Conservation (phyloP, 2,113 vertebrate species). For the Microcebus tavaratra region DNA sequence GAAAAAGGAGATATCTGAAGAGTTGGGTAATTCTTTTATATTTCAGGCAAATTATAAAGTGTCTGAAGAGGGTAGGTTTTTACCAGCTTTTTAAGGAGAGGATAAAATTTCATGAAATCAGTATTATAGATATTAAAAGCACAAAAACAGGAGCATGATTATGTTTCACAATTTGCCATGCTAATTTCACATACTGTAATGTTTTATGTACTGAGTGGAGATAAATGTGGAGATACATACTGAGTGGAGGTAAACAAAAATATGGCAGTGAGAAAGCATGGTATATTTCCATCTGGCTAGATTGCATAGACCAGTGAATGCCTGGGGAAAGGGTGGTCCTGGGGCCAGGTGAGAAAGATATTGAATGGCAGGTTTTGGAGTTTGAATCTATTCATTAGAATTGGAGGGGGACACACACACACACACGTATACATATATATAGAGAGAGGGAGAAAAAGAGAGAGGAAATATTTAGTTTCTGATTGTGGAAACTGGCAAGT, state of each 20-base stretch:
- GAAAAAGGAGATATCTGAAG: not conserved
- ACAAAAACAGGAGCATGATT: not conserved
- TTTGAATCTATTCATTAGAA: not conserved
- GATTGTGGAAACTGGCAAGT: not conserved
- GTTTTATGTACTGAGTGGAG: not conserved
- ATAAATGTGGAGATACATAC: not conserved
- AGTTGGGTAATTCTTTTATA: not conserved
- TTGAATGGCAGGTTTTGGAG: not conserved
- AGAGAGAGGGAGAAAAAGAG: not conserved
- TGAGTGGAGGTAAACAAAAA: not conserved
- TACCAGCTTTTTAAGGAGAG: not conserved
- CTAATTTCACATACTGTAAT: not conserved
- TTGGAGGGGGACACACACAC: not conserved
- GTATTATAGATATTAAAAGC: not conserved
- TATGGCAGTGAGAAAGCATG: not conserved
- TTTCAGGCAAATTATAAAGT: slow-evolving; percentile 25
- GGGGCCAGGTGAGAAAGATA: too few relatives aligned
- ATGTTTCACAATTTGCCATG: not conserved
- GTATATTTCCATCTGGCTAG: not conserved
- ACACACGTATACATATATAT: not conserved
- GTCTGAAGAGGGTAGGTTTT: not conserved
- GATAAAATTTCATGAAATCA: not conserved
- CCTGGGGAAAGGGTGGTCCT: not conserved
- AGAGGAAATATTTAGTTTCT: not conserved
- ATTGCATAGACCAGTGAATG: not conserved